Evolutionary conservation across 2,797 vertebrate genomes (phyloP).

Genomic region (Mallotus villosus): DNA sequence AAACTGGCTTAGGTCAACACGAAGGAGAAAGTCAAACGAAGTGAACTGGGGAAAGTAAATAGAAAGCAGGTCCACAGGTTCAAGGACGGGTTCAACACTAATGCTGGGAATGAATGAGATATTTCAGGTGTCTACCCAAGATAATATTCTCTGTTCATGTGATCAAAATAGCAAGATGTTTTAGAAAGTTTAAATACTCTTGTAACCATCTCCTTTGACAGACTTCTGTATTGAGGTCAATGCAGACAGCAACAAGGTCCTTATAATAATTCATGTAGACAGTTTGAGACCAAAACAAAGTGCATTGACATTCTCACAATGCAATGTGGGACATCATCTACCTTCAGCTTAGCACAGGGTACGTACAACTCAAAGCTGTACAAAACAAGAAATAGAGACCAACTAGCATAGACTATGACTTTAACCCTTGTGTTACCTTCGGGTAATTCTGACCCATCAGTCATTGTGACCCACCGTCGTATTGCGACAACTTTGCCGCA

Average conservation of each 20-base stretch:
- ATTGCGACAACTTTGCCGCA: too few species aligned
- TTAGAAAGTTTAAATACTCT: too few species aligned
- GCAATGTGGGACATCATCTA: constrained; percentile 12
- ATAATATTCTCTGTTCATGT: constrained; percentile 8
- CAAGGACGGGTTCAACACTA: too few species aligned
- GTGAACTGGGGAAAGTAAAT: constrained; percentile 25
- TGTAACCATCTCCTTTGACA: not conserved
- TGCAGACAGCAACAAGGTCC: constrained; percentile 9
- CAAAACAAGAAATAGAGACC: not conserved
- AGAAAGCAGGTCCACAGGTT: not conserved
- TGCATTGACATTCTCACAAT: constrained; percentile 1
- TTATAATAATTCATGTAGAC: constrained; percentile 16
- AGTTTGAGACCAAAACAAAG: constrained; percentile 1
- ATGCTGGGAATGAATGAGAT: not conserved
- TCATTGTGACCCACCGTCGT: too few species aligned
- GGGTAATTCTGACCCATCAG: too few species aligned
- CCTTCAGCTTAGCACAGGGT: too few species aligned
- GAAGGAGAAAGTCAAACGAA: not conserved
- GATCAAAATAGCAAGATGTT: too few species aligned
- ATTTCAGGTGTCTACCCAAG: not conserved
- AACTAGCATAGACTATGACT: too few species aligned
- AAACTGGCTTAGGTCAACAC: constrained; percentile 62
- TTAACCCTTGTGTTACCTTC: too few species aligned
- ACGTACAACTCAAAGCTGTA: not conserved
- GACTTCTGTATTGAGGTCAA: constrained; percentile 26